Percentiles rank a stretch among this genome's conserved stretches.
Evolutionary conservation across 2,113 vertebrate species (phyloP).

Genomic region (Cranoglanis bouderius): DNA sequence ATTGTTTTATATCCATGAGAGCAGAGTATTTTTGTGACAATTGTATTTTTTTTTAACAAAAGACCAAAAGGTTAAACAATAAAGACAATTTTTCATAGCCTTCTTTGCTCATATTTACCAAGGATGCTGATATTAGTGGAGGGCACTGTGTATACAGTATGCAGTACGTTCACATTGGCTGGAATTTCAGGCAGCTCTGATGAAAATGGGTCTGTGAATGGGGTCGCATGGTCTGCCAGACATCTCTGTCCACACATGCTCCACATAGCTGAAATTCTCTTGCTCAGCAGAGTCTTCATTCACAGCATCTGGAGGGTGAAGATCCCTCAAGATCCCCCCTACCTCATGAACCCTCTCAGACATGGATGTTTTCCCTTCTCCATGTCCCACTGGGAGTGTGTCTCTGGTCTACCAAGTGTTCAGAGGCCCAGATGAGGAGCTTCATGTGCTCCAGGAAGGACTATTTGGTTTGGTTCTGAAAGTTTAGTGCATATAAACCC

Average conservation of each 20-base stretch:
- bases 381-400: constrained; percentile 32
- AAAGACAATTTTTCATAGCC: too few relatives aligned
- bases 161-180: not conserved
- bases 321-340: constrained; percentile 40
- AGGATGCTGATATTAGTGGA: too few relatives aligned
- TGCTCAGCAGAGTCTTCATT: constrained; percentile 52
- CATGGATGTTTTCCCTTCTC: constrained; percentile 33
- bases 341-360: constrained; percentile 17
- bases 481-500: not conserved
- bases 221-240: constrained; percentile 52
- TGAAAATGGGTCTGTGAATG: constrained; percentile 36
- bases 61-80: too few relatives aligned
- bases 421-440: not conserved
- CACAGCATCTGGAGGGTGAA: constrained; percentile 61
- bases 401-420: constrained; percentile 15
- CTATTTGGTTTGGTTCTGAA: not conserved
- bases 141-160: too few relatives aligned
- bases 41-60: too few relatives aligned
- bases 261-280: constrained; percentile 58
- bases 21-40: too few relatives aligned
- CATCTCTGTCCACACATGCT: constrained; percentile 54
- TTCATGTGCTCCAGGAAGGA: constrained; percentile 16
- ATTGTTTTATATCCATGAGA: too few relatives aligned
- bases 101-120: too few relatives aligned
- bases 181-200: not conserved